A percentile compares a stretch with the other conserved stretches of the same genome.
Conservation (phyloP, 2,113 vertebrate species). For the Prionailurus viverrinus region DNA sequence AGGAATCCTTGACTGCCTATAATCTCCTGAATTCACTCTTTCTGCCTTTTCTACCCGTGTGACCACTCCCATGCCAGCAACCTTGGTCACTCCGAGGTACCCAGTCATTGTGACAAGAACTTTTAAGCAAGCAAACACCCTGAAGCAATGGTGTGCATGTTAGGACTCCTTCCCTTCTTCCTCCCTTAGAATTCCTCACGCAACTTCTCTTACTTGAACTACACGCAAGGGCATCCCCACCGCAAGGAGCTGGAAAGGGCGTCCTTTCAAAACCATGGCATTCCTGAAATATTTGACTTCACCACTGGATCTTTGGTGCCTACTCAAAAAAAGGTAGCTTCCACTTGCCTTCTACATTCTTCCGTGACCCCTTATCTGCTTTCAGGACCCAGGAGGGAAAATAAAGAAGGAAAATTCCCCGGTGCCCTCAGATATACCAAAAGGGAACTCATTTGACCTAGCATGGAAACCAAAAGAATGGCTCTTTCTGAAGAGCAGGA, state of each 20-base stretch:
- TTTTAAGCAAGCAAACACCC: not conserved
- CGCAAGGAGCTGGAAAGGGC: not conserved
- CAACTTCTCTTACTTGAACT: not conserved
- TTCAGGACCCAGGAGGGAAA: not conserved
- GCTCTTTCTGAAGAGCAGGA: not conserved
- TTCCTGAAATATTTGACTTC: not conserved
- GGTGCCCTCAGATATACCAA: not conserved
- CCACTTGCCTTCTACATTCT: not conserved
- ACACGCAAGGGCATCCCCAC: rapidly evolving
- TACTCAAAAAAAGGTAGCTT: not conserved
- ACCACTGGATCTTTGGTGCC: not conserved
- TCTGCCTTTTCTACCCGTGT: not conserved
- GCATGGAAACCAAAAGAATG: rapidly evolving
- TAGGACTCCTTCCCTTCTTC: not conserved
- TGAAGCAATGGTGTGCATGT: not conserved
- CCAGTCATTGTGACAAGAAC: not conserved
- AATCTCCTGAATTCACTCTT: not conserved
- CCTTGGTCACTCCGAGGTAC: not conserved
- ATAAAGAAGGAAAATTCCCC: not conserved
- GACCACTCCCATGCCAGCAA: not conserved
- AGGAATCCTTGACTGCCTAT: too few species aligned
- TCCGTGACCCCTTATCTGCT: not conserved
- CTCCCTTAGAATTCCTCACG: not conserved
- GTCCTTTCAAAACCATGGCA: rapidly evolving
- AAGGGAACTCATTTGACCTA: not conserved